A percentile compares a stretch with the other conserved stretches of the same genome.
Conservation (phyloP, 2,888 invertebrate genomes). For the Chaetogeoica ovagalla region DNA sequence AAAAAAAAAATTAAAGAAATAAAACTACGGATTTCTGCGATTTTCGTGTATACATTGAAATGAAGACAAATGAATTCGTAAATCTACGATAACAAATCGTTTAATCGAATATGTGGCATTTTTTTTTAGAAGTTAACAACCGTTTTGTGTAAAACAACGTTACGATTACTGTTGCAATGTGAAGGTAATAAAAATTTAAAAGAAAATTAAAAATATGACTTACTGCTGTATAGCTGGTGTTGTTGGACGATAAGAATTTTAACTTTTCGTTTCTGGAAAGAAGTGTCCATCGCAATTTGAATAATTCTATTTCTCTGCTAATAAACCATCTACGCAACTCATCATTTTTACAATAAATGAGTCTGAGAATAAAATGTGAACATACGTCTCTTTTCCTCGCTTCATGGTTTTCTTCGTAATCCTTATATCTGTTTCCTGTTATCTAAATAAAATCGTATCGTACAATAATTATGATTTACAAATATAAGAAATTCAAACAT, state of each 20-base stretch:
- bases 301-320: conserved; percentile 84
- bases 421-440: conserved; percentile 7
- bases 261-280: conserved; percentile 68
- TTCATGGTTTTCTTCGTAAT: conserved; percentile 65
- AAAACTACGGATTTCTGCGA: too few relatives aligned
- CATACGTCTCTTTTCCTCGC: conserved; percentile 79
- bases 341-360: conserved; percentile 87
- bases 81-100: too few relatives aligned
- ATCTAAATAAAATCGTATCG: conserved; percentile 29
- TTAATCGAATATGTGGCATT: too few relatives aligned
- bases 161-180: too few relatives aligned
- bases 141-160: too few relatives aligned
- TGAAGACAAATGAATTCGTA: too few relatives aligned
- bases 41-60: too few relatives aligned
- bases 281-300: conserved; percentile 75
- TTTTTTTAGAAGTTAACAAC: too few relatives aligned
- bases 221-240: conserved; percentile 65
- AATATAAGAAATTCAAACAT: too few relatives aligned
- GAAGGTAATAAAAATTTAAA: background rate
- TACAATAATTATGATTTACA: too few relatives aligned
- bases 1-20: too few relatives aligned
- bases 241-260: conserved; percentile 70
- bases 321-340: conserved; percentile 88
- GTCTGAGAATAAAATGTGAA: conserved; percentile 88
- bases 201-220: background rate